Base-by-base conservation (phyloP, 1,140 invertebrate genomes). In the Diprion similis region DNA sequence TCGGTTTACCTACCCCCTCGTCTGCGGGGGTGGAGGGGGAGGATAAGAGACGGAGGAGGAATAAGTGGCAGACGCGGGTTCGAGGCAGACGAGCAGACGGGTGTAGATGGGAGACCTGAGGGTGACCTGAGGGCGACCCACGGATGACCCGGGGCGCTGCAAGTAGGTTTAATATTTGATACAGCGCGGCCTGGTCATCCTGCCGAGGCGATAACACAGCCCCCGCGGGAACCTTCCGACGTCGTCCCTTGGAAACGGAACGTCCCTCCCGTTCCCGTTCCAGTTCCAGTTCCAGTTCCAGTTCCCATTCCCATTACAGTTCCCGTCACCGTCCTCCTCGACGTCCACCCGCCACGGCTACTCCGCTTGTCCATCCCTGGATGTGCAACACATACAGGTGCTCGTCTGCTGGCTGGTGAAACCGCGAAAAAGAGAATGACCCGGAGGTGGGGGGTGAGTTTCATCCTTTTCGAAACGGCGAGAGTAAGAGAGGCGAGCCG, bases 111-210 rank as follows among this genome's bases (percentile, higher is more conserved):
- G 76, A 78, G 79, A 76, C 72, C 70, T 65, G 64, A 79, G 77
- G 78, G 70, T 77, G 80, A 79, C 80, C 72, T 72, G 19, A 37
- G 18, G 74, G 79, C 79, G 78, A 78, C 75, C 78, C 77, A 78
- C 78, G 80, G 81, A 78, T 81, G 78, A 77, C 80, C 79, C 74
- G 78, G 17, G 37, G 77, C 77, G 82, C 81, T 88, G 84, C 85
- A 88, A 88, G 86, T 85, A 84, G 78, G 79, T 86, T 88, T 87
- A 88, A 88, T 88, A 88, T 87, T 87, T 87, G 83, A 88, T 88
- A 86, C 11, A 59, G 76, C 82, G 85, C 84, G 83, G 83, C 81
- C 83, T 87, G 87, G 87, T 88, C 87, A 88, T 87, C 86, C 86
- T 87, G 85, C 79, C 83, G 83, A 88, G 87, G 86, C 86, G 87